These are phyloP conservation scores for Folsomia manolachei DNA, from an alignment of 2,888 invertebrate genomes.

Conservation along the genomic window DNA sequence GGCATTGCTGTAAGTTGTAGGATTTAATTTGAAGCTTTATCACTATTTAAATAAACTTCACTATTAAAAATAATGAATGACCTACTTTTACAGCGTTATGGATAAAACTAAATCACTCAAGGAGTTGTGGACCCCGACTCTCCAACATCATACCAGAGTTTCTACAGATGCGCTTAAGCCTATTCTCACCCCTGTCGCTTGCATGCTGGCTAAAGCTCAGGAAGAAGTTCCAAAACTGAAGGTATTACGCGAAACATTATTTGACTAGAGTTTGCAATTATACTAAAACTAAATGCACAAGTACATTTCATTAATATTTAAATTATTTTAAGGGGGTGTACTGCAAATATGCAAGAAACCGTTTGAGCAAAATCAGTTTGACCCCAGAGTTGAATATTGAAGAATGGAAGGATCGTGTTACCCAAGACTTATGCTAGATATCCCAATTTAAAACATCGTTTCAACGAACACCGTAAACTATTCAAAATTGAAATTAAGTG, in stretches of 20 bases:
- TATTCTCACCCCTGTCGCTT: conserved; percentile 67
- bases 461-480: too few species aligned
- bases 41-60: conserved; percentile 7
- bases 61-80: neutral
- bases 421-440: conserved; percentile 27
- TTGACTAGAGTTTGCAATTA: neutral
- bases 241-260: conserved; percentile 51
- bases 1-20: conserved; percentile 59
- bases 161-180: conserved; percentile 66
- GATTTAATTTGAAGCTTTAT: neutral
- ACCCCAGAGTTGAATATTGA: conserved; percentile 37
- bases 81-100: conserved; percentile 50
- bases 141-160: conserved; percentile 75
- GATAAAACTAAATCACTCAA: conserved; percentile 54
- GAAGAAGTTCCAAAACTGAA: conserved; percentile 65
- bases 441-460: too few species aligned
- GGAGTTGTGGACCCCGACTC: conserved; percentile 69
- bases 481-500: neutral
- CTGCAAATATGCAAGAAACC: conserved; percentile 45
- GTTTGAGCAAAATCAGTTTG: conserved; percentile 38
- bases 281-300: neutral
- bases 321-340: conserved; percentile 46
- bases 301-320: too few species aligned
- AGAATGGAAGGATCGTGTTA: conserved; percentile 35
- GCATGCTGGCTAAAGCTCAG: conserved; percentile 65